Evolutionary conservation across 2,113 vertebrate species (phyloP), one percentile per base, ranked within the genome.

Genomic region (Typhlomys cinereus): DNA sequence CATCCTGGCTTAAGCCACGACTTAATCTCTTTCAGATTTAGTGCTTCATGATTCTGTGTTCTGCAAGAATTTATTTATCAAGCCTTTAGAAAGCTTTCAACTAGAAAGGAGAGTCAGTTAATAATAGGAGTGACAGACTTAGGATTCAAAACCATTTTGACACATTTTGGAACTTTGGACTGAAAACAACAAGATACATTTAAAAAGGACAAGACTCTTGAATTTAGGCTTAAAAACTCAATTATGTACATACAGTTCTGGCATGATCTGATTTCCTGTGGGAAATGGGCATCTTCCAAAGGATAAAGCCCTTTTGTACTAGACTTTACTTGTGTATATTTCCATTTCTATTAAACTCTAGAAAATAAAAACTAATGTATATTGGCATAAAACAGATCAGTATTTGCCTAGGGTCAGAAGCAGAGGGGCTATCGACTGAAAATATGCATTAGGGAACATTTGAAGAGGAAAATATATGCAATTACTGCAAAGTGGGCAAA

Each of bases 61-160:
- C 69, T 90, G 48, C 17, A 80, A 69, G 80, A 89, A 93, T 94
- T 10, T 75, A 88, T 84, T 92, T 85, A 80, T 85, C 69, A 66
- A 81, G 41, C 5, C 70, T 75, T 90, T 52, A 82, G n/a, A 95
- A 94, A 78, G 6, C 31, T 85, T 57, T 93, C 14, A 82, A 41
- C 82, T 85, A 69, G 52, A 89, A 96, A 74, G 5, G 14, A 74
- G 1, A 79, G 62, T 48, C 41, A 88, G 31, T 69, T 88, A 70
- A 90, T 52, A 52, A 2, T n/a, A 9, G 12, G 27, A 25, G 34
- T 93, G 70, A 88, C 25, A 88, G 25, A 73, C 54, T 81, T 27
- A 21, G 41, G n/a, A 93, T 74, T 88, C 69, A 61, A 93, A 93
- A 86, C 85, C 62, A 75, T 79, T 88, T 85, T 94, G 78, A 80